These are phyloP conservation scores for Nomada fucata DNA, from an alignment of 2,888 invertebrate genomes.

Conservation along the genomic window DNA sequence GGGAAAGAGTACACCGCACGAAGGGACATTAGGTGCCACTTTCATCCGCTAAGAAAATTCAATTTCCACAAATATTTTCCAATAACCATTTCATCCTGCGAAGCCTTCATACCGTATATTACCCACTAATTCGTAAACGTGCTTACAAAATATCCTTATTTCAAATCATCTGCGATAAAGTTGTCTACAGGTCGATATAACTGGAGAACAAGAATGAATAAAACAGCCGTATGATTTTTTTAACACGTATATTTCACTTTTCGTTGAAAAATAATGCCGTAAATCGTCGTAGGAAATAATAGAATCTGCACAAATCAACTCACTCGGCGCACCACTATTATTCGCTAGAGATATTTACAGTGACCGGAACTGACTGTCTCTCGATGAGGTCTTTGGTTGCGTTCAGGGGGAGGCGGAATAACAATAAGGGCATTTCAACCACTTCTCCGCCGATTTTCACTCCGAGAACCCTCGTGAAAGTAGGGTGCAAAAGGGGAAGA, in stretches of 20 bases:
- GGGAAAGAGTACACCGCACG: too few relatives aligned
- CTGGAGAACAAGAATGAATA: not conserved
- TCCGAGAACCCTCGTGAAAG: conserved; percentile 22
- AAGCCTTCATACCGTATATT: too few relatives aligned
- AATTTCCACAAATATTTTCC: too few relatives aligned
- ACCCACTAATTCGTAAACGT: too few relatives aligned
- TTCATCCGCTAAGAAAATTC: too few relatives aligned
- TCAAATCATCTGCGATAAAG: too few relatives aligned
- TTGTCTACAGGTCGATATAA: not conserved
- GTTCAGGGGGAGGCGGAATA: conserved; percentile 23
- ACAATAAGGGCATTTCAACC: conserved; percentile 13
- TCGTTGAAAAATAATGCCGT: conserved; percentile 83
- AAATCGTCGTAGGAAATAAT: conserved; percentile 82
- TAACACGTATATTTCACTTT: conserved; percentile 83
- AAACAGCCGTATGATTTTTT: conserved; percentile 50
- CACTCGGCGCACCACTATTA: conserved; percentile 79
- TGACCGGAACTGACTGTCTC: conserved; percentile 63
- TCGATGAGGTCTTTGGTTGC: conserved; percentile 47
- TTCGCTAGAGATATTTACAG: conserved; percentile 80
- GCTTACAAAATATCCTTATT: too few relatives aligned
- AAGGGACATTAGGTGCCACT: too few relatives aligned
- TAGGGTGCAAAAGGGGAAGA: too few relatives aligned
- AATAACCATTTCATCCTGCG: too few relatives aligned
- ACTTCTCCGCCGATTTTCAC: conserved; percentile 25
- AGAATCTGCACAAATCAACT: conserved; percentile 83